A percentile compares a stretch with the other conserved stretches of the same genome.
phyloP scores from a whole-genome alignment of 2,113 vertebrate species.

The Rattus rattus region DNA sequence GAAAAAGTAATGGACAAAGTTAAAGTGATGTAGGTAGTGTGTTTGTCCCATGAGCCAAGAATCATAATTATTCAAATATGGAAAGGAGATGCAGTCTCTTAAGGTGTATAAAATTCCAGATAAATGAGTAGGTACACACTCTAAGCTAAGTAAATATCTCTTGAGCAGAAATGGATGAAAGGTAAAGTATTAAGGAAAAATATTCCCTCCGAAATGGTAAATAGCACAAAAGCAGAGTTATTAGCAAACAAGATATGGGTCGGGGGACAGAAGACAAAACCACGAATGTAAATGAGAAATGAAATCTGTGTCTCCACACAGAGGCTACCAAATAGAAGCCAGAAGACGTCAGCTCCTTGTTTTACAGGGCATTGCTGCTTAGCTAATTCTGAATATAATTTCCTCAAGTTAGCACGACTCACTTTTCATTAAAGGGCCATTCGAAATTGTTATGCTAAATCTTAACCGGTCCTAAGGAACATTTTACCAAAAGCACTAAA shows the following conservation, averaged over 20 bases:
- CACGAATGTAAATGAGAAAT: conserved; percentile 23
- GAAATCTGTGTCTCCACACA: neutral
- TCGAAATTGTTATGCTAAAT: neutral
- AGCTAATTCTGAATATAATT: conserved; percentile 42
- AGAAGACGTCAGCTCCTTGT: neutral
- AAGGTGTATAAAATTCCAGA: conserved; percentile 37
- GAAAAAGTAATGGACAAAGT: neutral
- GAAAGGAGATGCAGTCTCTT: neutral
- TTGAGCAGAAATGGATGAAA: conserved; percentile 34
- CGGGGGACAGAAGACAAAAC: neutral
- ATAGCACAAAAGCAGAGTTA: conserved; percentile 33
- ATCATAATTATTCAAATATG: conserved; percentile 48
- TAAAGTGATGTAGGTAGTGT: neutral
- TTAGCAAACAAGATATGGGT: neutral
- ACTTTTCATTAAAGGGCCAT: conserved; percentile 34
- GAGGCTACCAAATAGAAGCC: neutral
- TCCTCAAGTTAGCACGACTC: neutral
- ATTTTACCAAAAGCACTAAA: conserved; percentile 14
- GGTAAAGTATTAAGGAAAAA: conserved; percentile 30
- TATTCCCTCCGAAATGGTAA: conserved; percentile 17
- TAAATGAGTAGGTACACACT: neutral
- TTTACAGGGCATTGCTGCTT: neutral
- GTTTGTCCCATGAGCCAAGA: conserved; percentile 19
- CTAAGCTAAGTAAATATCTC: conserved; percentile 43
- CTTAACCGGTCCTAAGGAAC: conserved; percentile 28